Evolutionary conservation across 1,140 invertebrate species (phyloP).

Genomic region (Drosophila suzukii): DNA sequence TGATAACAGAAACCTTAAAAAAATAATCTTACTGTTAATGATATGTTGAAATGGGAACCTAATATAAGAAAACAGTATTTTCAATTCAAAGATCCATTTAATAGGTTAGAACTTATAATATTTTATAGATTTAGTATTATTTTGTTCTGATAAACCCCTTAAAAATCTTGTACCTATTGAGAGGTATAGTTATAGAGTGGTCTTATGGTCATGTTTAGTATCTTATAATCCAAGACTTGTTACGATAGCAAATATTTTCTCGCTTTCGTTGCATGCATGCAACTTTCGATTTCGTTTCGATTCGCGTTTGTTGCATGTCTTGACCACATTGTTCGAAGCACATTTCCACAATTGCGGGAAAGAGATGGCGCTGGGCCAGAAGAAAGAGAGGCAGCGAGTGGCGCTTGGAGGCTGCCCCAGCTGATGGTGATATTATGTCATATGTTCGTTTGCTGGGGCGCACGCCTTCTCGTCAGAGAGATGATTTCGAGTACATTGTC

Average conservation of each 20-base stretch:
- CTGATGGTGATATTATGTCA: conserved; percentile 64
- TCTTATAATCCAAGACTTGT: conserved; percentile 36
- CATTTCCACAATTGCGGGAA: conserved; percentile 35
- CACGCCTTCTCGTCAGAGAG: conserved; percentile 37
- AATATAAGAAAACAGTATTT: too few species aligned
- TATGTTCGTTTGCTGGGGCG: conserved; percentile 49
- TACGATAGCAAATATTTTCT: conserved; percentile 62
- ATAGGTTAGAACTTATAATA: too few species aligned
- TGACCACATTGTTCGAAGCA: conserved; percentile 73
- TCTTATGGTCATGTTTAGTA: conserved; percentile 26
- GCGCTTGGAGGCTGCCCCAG: conserved; percentile 51
- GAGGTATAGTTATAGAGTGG: too few species aligned
- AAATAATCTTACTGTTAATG: too few species aligned
- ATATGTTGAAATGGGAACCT: too few species aligned
- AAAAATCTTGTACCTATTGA: neutral
- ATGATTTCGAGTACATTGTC: conserved; percentile 60
- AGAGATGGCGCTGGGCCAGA: conserved; percentile 20
- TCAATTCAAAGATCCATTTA: too few species aligned
- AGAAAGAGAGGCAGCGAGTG: conserved; percentile 6
- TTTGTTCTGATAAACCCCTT: too few species aligned
- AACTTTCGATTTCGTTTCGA: conserved; percentile 79
- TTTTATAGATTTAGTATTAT: too few species aligned
- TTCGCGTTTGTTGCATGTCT: conserved; percentile 80
- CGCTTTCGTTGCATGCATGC: conserved; percentile 65
- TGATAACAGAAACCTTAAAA: too few species aligned